phyloP scores from a whole-genome alignment of 2,888 invertebrate genomes.

The Resseliella maxima region DNA sequence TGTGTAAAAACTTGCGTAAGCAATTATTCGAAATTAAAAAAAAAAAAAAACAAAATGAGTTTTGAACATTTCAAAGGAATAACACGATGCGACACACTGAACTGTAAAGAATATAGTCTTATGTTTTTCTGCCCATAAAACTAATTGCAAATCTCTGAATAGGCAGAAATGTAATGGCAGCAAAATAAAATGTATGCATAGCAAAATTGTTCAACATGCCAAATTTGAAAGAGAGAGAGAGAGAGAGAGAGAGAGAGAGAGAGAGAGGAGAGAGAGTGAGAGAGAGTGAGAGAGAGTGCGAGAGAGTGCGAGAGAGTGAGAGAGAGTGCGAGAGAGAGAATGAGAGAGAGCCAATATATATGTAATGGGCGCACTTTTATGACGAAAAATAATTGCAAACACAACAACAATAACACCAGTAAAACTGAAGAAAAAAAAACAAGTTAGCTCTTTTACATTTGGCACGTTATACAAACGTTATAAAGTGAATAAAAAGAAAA shows the following conservation, averaged over 20 bases:
- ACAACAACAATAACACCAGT: neutral
- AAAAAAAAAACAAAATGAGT: too few species aligned
- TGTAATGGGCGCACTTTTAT: neutral
- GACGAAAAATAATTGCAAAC: constrained; percentile 17
- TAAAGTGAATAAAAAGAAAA: neutral
- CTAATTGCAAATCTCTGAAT: neutral
- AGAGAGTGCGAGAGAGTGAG: neutral
- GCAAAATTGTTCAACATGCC: neutral
- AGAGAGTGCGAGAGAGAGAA: neutral
- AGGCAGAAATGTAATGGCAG: neutral
- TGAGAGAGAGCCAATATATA: too few species aligned
- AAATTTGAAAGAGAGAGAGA: neutral
- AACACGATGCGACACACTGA: too few species aligned
- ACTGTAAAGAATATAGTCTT: too few species aligned
- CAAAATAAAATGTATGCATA: constrained; percentile 2
- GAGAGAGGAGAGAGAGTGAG: neutral
- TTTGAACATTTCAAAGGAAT: too few species aligned
- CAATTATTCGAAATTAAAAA: too few species aligned
- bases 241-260: neutral
- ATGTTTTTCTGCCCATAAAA: neutral
- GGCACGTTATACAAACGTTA: neutral
- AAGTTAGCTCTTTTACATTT: neutral
- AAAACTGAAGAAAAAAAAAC: too few species aligned
- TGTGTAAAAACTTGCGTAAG: too few species aligned
- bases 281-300: too few species aligned